These are phyloP conservation scores for Daktulosphaira vitifoliae DNA, from an alignment of 1,140 invertebrate species.

Conservation along the genomic window DNA sequence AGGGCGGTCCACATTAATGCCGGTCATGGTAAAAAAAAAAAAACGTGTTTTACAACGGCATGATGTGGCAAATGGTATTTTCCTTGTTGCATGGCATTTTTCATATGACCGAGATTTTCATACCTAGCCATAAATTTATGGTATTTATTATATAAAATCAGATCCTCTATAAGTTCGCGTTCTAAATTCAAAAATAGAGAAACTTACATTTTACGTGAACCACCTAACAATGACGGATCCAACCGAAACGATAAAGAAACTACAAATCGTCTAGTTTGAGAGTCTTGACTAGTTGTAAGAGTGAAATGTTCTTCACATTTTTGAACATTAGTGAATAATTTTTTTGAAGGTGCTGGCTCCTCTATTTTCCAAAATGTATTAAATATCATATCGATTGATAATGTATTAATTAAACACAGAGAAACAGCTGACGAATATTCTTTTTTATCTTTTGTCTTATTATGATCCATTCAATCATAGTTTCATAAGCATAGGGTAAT, in stretches of 20 bases:
- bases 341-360: neutral
- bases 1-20: no score
- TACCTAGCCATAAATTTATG: constrained; percentile 37
- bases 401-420: neutral
- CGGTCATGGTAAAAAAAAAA: no score
- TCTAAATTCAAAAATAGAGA: constrained; percentile 37
- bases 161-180: constrained; percentile 37
- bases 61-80: constrained; percentile 35
- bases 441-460: neutral
- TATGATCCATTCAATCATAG: neutral
- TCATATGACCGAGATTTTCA: neutral
- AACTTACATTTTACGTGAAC: constrained; percentile 34
- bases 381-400: neutral
- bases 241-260: neutral
- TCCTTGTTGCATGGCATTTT: neutral
- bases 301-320: neutral
- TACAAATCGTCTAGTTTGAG: neutral
- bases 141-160: constrained; percentile 40
- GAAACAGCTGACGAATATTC: neutral
- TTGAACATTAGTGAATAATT: neutral
- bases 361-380: constrained; percentile 14
- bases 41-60: neutral
- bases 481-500: neutral
- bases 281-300: neutral
- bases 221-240: constrained; percentile 27